phyloP scores from a whole-genome alignment of 2,888 invertebrate genomes.

The Cecidostiba fungosa region DNA sequence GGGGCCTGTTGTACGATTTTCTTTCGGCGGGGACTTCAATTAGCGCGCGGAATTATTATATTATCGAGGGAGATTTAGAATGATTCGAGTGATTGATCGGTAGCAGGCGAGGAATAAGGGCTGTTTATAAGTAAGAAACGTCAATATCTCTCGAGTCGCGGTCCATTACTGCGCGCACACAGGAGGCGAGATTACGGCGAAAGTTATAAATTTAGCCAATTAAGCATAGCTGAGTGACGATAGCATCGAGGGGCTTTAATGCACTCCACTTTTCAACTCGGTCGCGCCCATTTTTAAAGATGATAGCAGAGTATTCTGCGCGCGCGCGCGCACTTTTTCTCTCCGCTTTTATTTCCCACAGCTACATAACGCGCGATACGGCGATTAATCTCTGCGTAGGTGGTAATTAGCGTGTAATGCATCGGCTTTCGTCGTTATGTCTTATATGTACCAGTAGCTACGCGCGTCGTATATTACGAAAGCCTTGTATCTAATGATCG shows the following conservation, averaged over 20 bases:
- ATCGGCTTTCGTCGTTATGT: neutral
- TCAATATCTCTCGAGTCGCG: neutral
- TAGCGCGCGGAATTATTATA: slow-evolving; percentile 30
- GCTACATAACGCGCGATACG: neutral
- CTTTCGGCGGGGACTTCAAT: slow-evolving; percentile 8
- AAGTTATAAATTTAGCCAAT: slow-evolving; percentile 46
- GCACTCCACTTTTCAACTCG: slow-evolving; percentile 10
- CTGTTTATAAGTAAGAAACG: neutral
- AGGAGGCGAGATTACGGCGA: neutral
- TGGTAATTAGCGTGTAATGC: slow-evolving; percentile 31
- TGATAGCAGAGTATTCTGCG: neutral
- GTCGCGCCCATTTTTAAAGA: neutral
- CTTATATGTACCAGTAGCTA: too few species aligned
- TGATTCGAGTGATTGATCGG: slow-evolving; percentile 25
- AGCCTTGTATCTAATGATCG: slow-evolving; percentile 44
- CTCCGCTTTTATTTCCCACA: neutral
- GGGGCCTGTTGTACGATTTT: neutral
- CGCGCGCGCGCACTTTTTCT: neutral
- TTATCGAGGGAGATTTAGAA: slow-evolving; percentile 25
- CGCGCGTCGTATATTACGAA: slow-evolving; percentile 25
- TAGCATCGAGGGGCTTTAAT: neutral
- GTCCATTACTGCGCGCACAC: neutral
- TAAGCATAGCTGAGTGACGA: slow-evolving; percentile 23
- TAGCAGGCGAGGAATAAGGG: neutral
- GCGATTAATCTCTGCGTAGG: neutral